These are phyloP conservation scores for Aelia acuminata DNA, from an alignment of 2,888 invertebrate species.

Conservation along the genomic window DNA sequence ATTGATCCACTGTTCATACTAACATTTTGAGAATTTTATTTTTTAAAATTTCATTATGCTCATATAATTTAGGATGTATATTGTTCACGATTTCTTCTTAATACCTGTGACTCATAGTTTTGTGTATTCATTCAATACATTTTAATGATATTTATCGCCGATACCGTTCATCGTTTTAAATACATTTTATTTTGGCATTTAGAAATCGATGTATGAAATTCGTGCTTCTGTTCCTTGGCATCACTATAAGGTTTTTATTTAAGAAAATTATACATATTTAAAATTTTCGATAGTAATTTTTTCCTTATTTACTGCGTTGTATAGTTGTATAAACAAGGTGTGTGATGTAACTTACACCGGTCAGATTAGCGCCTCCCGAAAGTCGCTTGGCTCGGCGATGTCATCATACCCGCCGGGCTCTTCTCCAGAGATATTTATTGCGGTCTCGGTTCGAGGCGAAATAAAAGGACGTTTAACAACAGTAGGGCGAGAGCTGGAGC, in stretches of 20 bases:
- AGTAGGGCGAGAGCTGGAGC: not conserved
- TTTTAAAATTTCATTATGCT: no score
- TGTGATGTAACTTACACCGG: not conserved
- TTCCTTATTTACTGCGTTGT: not conserved
- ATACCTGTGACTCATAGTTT: no score
- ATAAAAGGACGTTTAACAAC: slow-evolving; percentile 43
- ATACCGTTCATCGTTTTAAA: no score
- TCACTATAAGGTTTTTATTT: not conserved
- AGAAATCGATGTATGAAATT: not conserved
- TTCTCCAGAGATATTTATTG: not conserved
- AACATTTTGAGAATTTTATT: no score
- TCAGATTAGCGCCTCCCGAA: not conserved
- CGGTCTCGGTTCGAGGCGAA: slow-evolving; percentile 12
- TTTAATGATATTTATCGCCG: no score
- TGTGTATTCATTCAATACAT: no score
- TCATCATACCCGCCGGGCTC: slow-evolving; percentile 15
- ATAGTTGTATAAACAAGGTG: not conserved
- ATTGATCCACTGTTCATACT: no score
- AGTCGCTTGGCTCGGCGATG: not conserved
- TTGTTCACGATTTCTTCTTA: no score
- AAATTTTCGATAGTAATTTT: no score
- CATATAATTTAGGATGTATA: no score
- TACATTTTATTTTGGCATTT: not conserved
- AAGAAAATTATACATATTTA: not conserved
- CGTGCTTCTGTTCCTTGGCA: not conserved